Conservation (phyloP, 2,888 invertebrate genomes). For the Stenotaenia linearis region DNA sequence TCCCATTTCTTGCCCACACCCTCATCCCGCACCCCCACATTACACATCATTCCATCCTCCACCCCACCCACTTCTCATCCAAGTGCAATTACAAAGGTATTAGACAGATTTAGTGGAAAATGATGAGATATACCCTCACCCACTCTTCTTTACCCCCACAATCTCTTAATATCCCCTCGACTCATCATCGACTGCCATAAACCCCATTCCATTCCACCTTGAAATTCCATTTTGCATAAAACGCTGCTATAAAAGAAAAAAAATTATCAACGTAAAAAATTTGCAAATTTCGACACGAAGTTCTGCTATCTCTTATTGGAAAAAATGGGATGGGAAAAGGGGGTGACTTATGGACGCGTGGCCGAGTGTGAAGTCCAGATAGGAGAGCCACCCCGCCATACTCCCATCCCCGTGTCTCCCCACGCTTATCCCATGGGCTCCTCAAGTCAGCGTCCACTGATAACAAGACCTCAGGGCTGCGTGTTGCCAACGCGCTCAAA, state of each 20-base stretch:
- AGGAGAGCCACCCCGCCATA: neutral
- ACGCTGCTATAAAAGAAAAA: neutral
- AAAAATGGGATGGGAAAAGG: neutral
- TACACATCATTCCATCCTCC: neutral
- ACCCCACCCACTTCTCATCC: slow-evolving; percentile 13
- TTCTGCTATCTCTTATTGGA: neutral
- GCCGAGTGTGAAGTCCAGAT: slow-evolving; percentile 26
- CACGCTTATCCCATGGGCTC: slow-evolving; percentile 3
- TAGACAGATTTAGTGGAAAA: slow-evolving; percentile 33
- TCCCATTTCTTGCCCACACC: neutral
- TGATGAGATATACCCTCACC: slow-evolving; percentile 9
- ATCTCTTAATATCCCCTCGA: slow-evolving; percentile 8
- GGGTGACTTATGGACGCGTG: slow-evolving; percentile 26
- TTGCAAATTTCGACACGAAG: slow-evolving; percentile 5
- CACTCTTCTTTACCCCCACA: neutral
- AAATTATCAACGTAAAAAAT: neutral
- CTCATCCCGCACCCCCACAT: neutral
- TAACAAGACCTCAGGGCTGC: slow-evolving; percentile 17
- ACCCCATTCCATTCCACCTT: neutral
- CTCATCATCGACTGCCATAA: neutral
- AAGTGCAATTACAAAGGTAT: slow-evolving; percentile 31
- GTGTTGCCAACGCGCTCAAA: slow-evolving; percentile 21
- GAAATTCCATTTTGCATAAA: neutral
- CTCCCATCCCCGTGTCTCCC: slow-evolving; percentile 12
- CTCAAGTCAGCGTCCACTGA: slow-evolving; percentile 26